These are phyloP conservation scores for Contarinia nasturtii DNA, from an alignment of 1,140 invertebrate genomes.

Conservation along the genomic window DNA sequence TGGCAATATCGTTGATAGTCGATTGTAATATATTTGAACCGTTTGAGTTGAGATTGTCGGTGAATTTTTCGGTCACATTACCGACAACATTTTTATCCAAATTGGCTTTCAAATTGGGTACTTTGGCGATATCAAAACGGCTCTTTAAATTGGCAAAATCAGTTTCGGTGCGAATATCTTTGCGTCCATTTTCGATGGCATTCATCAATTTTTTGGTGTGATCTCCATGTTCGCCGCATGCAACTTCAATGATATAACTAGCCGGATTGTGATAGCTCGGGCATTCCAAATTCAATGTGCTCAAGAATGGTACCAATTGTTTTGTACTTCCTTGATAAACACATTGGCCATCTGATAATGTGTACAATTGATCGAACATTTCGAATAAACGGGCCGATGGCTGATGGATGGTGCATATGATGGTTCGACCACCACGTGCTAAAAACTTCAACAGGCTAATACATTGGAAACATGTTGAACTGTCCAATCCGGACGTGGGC, in stretches of 20 bases:
- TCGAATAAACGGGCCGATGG: conserved; percentile 89
- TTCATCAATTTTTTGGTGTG: conserved; percentile 66
- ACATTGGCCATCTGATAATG: conserved; percentile 82
- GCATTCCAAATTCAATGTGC: conserved; percentile 62
- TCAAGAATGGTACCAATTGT: conserved; percentile 73
- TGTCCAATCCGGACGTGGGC: conserved; percentile 88
- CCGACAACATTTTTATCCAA: conserved; percentile 29
- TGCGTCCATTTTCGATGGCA: conserved; percentile 64
- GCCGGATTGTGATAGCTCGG: conserved; percentile 94
- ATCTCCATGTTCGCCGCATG: conserved; percentile 87
- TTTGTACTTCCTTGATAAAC: conserved; percentile 78
- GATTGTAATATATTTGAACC: neutral
- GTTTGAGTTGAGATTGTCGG: conserved; percentile 22
- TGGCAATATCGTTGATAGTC: conserved; percentile 46
- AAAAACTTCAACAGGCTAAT: conserved; percentile 73
- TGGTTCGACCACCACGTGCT: conserved; percentile 75
- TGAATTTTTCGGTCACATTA: conserved; percentile 29
- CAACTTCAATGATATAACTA: conserved; percentile 89
- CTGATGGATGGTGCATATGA: conserved; percentile 96
- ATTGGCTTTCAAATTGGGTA: conserved; percentile 12
- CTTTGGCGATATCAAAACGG: conserved; percentile 24
- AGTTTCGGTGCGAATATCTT: conserved; percentile 38
- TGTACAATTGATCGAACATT: conserved; percentile 93
- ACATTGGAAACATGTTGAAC: conserved; percentile 85
- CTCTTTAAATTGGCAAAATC: conserved; percentile 30